These are phyloP conservation scores for Calameuta idolon DNA, from an alignment of 2,888 invertebrate genomes.

Conservation along the genomic window DNA sequence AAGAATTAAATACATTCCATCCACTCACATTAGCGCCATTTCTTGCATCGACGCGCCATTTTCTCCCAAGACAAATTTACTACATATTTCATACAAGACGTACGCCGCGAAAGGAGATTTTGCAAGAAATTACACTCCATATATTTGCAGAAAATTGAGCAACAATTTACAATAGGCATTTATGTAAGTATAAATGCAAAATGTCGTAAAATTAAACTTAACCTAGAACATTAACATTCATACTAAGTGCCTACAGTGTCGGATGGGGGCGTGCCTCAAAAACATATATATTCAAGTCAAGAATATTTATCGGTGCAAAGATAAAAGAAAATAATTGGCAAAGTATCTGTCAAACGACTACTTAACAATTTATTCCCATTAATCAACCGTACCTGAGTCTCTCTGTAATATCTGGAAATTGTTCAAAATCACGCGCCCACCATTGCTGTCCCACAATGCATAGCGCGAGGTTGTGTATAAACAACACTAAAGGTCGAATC, in stretches of 20 bases:
- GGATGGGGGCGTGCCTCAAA: conserved; percentile 49
- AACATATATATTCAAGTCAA: conserved; percentile 15
- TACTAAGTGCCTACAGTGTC: conserved; percentile 50
- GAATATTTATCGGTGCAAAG: background rate
- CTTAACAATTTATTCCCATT: background rate
- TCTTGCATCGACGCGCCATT: conserved; percentile 65
- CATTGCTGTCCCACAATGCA: conserved; percentile 66
- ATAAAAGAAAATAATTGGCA: background rate
- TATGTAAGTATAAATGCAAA: background rate
- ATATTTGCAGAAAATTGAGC: background rate
- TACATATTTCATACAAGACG: conserved; percentile 19
- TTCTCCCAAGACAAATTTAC: conserved; percentile 52
- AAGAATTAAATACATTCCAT: conserved; percentile 36
- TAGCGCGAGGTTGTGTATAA: conserved; percentile 58
- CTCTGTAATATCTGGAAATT: conserved; percentile 56
- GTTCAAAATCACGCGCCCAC: conserved; percentile 71
- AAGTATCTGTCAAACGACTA: background rate
- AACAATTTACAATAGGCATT: background rate
- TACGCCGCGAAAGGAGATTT: background rate
- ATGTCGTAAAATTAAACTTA: conserved; percentile 42
- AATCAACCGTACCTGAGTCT: conserved; percentile 33
- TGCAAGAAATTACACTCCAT: background rate
- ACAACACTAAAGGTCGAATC: conserved; percentile 49
- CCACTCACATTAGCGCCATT: conserved; percentile 65
- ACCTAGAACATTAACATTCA: conserved; percentile 58